These are phyloP conservation scores for Ephestia elutella DNA, from an alignment of 1,140 invertebrate species.

Conservation along the genomic window DNA sequence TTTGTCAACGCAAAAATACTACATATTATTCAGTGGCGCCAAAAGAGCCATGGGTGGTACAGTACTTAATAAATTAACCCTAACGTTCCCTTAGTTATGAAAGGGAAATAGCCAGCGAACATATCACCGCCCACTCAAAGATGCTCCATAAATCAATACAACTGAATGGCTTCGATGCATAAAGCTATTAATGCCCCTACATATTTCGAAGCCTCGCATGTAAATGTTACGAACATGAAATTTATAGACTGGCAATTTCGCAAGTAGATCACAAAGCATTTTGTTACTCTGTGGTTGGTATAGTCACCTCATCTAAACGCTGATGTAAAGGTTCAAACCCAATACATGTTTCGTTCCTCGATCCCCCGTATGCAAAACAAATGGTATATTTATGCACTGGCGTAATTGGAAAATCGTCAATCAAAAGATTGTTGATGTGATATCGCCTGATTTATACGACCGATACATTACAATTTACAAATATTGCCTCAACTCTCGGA, in stretches of 20 bases:
- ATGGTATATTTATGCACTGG: slow-evolving; percentile 54
- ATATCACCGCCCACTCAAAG: slow-evolving; percentile 39
- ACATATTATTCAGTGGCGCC: neutral
- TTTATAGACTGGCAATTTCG: neutral
- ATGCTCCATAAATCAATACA: slow-evolving; percentile 45
- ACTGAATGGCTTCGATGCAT: slow-evolving; percentile 32
- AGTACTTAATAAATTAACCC: slow-evolving; percentile 24
- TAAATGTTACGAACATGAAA: slow-evolving; percentile 8
- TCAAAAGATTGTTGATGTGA: slow-evolving; percentile 36
- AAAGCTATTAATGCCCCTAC: slow-evolving; percentile 18
- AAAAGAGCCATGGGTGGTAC: neutral
- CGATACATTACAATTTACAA: slow-evolving; percentile 13
- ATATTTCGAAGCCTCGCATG: slow-evolving; percentile 4
- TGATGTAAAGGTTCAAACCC: slow-evolving; percentile 21
- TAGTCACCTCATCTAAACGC: slow-evolving; percentile 14
- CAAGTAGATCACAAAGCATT: neutral
- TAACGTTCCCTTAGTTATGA: slow-evolving; percentile 14
- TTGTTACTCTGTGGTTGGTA: slow-evolving; percentile 16
- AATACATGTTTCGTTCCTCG: slow-evolving; percentile 27
- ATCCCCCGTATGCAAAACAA: slow-evolving; percentile 44
- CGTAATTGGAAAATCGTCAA: slow-evolving; percentile 52
- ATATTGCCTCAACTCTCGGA: slow-evolving; percentile 14
- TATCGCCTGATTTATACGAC: slow-evolving; percentile 37
- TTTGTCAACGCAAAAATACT: neutral
- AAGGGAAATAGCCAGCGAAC: slow-evolving; percentile 14